Percentiles rank a stretch among this genome's conserved stretches.
These are phyloP conservation scores for Pipra filicauda DNA, from an alignment of 2,113 vertebrate species.

Conservation along the genomic window DNA sequence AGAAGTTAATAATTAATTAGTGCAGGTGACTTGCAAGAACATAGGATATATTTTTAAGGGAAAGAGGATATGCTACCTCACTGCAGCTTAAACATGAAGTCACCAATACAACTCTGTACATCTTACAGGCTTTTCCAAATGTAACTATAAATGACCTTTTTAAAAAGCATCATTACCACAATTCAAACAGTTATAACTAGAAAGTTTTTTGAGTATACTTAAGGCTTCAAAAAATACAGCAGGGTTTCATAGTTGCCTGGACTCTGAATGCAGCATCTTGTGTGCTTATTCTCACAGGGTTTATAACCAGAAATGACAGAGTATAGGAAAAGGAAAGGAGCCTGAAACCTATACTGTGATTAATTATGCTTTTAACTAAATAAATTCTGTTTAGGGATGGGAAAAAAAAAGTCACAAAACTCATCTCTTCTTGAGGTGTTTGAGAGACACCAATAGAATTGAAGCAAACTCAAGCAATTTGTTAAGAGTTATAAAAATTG, in stretches of 20 bases:
- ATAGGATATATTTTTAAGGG: background rate
- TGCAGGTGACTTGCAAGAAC: background rate
- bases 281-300: background rate
- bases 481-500: background rate
- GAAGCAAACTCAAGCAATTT: background rate
- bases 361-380: background rate
- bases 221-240: background rate
- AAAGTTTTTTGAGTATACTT: background rate
- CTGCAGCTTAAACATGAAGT: background rate
- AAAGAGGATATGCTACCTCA: background rate
- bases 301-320: background rate
- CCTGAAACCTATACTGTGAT: background rate
- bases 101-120: background rate
- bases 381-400: background rate
- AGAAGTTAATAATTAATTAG: background rate
- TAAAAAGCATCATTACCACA: background rate
- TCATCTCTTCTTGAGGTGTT: background rate
- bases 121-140: background rate
- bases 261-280: background rate
- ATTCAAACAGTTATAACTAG: background rate
- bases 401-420: accelerated
- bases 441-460: background rate
- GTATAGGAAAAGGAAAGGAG: background rate
- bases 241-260: background rate
- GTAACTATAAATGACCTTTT: background rate